These are phyloP conservation scores for Mactromeris polynyma DNA, from an alignment of 2,888 invertebrate genomes.

Conservation along the genomic window DNA sequence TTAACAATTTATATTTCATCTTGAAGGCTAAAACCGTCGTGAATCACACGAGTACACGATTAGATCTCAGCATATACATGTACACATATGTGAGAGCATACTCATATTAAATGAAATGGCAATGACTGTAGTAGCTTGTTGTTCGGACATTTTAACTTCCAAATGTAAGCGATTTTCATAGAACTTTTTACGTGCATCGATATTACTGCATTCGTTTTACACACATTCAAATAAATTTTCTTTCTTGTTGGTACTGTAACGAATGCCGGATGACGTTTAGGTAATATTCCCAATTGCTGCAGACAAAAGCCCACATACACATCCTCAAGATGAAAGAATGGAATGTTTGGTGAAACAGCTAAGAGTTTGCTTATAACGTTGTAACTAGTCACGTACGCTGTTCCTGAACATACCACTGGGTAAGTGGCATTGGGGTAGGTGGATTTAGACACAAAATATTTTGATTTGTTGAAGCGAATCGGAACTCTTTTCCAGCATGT, in stretches of 20 bases:
- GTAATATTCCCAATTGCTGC: neutral
- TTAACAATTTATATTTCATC: no score
- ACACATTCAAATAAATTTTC: neutral
- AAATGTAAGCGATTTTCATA: neutral
- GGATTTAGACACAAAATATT: constrained; percentile 69
- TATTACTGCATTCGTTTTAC: neutral
- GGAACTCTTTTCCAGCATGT: constrained; percentile 19
- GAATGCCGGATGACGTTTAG: neutral
- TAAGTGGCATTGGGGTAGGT: constrained; percentile 62
- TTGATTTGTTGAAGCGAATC: constrained; percentile 59
- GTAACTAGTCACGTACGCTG: constrained; percentile 70
- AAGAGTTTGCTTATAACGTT: constrained; percentile 58
- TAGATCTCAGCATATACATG: no score
- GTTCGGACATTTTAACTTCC: no score
- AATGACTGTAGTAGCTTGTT: no score
- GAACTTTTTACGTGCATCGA: neutral
- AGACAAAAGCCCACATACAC: constrained; percentile 45
- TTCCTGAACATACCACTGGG: constrained; percentile 75
- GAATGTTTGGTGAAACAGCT: constrained; percentile 65
- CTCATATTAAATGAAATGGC: no score
- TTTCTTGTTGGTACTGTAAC: neutral
- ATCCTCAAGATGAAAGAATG: constrained; percentile 77
- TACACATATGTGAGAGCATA: no score
- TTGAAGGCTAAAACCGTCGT: no score
- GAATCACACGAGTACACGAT: no score